phyloP scores from a whole-genome alignment of 2,797 vertebrate genomes.

The Eupleurogrammus muticus region DNA sequence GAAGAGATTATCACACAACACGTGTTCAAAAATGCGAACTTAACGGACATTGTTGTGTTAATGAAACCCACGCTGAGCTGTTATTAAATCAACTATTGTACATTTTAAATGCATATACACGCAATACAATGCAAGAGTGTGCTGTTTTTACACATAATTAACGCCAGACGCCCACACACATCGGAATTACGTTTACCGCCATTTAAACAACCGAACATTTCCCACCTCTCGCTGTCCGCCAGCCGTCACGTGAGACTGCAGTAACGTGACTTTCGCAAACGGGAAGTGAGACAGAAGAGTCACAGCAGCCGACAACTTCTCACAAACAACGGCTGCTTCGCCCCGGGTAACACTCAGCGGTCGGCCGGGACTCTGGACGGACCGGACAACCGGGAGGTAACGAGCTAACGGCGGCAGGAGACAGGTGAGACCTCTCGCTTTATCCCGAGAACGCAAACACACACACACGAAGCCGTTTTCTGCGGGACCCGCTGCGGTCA shows the following conservation, averaged over 20 bases:
- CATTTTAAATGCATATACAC: no score
- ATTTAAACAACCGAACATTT: background rate
- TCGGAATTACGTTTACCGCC: background rate
- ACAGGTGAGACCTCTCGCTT: slow-evolving; percentile 40
- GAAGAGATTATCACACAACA: no score
- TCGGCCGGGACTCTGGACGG: no score
- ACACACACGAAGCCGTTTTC: background rate
- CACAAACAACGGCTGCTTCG: slow-evolving; percentile 16
- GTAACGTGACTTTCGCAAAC: slow-evolving; percentile 77
- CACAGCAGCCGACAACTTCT: slow-evolving; percentile 27
- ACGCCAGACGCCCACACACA: background rate
- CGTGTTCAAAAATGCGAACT: background rate
- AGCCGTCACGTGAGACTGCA: slow-evolving; percentile 66
- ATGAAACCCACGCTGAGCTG: background rate
- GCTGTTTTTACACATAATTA: background rate
- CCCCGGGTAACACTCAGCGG: background rate
- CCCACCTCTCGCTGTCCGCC: slow-evolving; percentile 38
- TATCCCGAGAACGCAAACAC: no score
- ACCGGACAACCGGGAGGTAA: slow-evolving; percentile 7
- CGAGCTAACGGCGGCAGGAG: background rate
- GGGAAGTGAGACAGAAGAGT: slow-evolving; percentile 61
- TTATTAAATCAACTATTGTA: background rate
- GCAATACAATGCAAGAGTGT: no score
- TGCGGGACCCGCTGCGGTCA: background rate
- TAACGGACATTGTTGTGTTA: background rate